These are phyloP conservation scores for Caerostris darwini DNA, from an alignment of 1,140 invertebrate species.

Conservation along the genomic window DNA sequence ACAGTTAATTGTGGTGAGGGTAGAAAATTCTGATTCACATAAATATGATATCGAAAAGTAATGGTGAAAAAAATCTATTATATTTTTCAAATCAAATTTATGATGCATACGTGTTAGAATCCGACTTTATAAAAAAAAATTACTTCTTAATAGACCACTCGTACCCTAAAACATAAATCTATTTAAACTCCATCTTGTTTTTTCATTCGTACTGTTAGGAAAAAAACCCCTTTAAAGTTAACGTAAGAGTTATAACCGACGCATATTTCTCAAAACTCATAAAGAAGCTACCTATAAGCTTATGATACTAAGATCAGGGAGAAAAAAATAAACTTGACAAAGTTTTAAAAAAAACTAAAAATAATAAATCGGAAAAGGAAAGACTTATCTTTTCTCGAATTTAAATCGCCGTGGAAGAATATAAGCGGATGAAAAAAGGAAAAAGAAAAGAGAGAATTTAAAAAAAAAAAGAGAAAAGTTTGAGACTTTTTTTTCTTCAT, in stretches of 20 bases:
- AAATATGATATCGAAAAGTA: no score
- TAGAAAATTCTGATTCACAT: no score
- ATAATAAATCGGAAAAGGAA: conserved; percentile 23
- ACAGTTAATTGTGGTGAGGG: no score
- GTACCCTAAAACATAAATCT: conserved; percentile 24
- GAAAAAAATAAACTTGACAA: not conserved
- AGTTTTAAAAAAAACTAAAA: not conserved
- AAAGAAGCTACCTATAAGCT: conserved; percentile 1
- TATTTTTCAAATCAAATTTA: not conserved
- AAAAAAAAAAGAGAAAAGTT: not conserved
- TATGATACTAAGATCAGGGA: conserved; percentile 51
- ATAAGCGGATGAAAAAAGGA: conserved; percentile 24
- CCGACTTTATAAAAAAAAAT: not conserved
- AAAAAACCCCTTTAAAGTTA: conserved; percentile 31
- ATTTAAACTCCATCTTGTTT: conserved; percentile 16
- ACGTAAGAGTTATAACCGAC: conserved; percentile 52
- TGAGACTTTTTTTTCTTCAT: conserved; percentile 32
- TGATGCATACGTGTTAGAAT: not conserved
- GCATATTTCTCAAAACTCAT: conserved; percentile 52
- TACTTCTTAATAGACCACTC: conserved; percentile 25
- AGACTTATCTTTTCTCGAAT: conserved; percentile 67
- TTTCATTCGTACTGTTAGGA: not conserved
- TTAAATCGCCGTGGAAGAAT: conserved; percentile 58
- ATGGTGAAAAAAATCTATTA: not conserved
- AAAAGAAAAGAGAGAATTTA: not conserved